Evolutionary conservation across 2,113 vertebrate genomes (phyloP).

Genomic region (Gobiocypris rarus): DNA sequence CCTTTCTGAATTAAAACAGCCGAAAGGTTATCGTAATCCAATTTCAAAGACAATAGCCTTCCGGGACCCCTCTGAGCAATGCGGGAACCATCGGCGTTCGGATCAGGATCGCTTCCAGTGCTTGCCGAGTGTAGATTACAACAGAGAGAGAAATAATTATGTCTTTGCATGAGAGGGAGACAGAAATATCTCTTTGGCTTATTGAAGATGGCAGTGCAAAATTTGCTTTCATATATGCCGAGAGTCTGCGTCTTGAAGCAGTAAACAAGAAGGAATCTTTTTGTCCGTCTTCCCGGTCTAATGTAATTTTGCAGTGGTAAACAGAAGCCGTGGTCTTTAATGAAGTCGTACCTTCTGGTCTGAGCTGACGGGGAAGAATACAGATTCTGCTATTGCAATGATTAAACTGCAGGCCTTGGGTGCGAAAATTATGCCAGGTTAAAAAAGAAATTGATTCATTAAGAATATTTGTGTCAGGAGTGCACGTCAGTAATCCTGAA

Average conservation of each 20-base stretch:
- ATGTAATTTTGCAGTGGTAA: slow-evolving; percentile 51
- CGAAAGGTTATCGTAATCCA: slow-evolving; percentile 84
- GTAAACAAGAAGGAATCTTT: slow-evolving; percentile 69
- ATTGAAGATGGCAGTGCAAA: slow-evolving; percentile 57
- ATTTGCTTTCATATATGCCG: slow-evolving; percentile 66
- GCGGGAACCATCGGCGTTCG: slow-evolving; percentile 61
- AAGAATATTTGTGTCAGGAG: background rate
- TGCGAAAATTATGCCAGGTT: background rate
- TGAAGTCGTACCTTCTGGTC: slow-evolving; percentile 53
- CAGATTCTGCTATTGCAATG: slow-evolving; percentile 33
- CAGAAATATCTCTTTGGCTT: slow-evolving; percentile 47
- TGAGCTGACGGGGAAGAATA: slow-evolving; percentile 32
- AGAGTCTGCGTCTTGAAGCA: slow-evolving; percentile 64
- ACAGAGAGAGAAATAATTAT: slow-evolving; percentile 76
- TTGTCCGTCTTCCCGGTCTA: slow-evolving; percentile 46
- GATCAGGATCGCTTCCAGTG: slow-evolving; percentile 73
- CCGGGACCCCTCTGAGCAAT: slow-evolving; percentile 64
- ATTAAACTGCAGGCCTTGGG: slow-evolving; percentile 44
- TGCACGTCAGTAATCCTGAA: too few relatives aligned
- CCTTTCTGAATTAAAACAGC: slow-evolving; percentile 78
- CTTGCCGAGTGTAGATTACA: slow-evolving; percentile 75
- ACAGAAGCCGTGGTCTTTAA: slow-evolving; percentile 48
- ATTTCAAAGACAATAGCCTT: slow-evolving; percentile 79
- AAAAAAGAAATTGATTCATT: background rate
- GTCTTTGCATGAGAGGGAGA: slow-evolving; percentile 55